Percentiles rank a stretch among this genome's conserved stretches.
These are phyloP conservation scores for Rostratula benghalensis DNA, from an alignment of 2,113 vertebrate genomes.

Conservation along the genomic window DNA sequence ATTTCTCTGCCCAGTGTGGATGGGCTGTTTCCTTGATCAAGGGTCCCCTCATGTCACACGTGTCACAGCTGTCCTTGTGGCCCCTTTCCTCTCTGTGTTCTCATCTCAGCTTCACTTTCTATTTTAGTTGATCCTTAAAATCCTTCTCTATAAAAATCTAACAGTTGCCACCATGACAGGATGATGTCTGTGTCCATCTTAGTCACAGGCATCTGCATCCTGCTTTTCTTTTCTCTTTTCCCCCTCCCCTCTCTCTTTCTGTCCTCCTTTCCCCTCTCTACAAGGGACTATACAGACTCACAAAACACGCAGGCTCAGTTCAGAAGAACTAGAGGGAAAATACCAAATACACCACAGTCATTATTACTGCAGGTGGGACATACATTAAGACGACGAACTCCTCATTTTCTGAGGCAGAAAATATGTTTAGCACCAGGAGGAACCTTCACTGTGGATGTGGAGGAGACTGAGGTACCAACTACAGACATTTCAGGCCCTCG, in stretches of 20 bases:
- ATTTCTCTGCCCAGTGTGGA: not conserved
- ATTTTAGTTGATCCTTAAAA: slow-evolving; percentile 2
- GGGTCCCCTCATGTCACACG: not conserved
- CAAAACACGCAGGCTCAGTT: not conserved
- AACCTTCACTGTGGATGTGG: not conserved
- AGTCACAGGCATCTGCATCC: not conserved
- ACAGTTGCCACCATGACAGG: not conserved
- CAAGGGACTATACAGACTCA: not conserved
- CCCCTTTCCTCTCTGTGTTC: not conserved
- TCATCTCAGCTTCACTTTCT: not conserved
- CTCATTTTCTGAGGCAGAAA: not conserved
- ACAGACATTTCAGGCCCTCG: not conserved
- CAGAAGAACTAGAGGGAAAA: not conserved
- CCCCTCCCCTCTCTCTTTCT: not conserved
- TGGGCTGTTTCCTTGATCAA: not conserved
- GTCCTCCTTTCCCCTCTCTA: not conserved
- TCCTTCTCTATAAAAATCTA: not conserved
- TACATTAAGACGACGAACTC: not conserved
- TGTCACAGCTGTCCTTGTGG: not conserved
- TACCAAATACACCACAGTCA: not conserved
- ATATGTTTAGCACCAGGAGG: not conserved
- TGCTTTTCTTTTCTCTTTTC: not conserved
- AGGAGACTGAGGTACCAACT: not conserved
- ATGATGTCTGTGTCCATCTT: not conserved
- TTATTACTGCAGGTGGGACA: not conserved